Conservation (phyloP, 2,888 invertebrate genomes). For the Scelioninae gen. 1 region DNA sequence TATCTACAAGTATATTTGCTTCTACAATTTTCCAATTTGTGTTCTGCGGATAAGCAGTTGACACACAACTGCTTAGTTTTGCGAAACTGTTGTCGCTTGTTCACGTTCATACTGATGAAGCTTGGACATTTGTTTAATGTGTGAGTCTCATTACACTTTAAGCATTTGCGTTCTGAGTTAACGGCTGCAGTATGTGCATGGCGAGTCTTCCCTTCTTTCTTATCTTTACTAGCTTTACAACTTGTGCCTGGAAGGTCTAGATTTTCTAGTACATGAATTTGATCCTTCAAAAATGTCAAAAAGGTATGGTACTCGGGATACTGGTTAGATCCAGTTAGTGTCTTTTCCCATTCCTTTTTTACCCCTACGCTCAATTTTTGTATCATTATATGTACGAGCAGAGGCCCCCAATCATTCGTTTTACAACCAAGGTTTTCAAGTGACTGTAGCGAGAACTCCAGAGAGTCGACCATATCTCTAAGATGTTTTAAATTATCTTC, state of each 20-base stretch:
- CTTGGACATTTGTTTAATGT: neutral
- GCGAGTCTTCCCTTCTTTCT: neutral
- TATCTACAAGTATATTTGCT: neutral
- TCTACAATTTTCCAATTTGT: neutral
- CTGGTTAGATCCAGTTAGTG: neutral
- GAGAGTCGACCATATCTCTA: neutral
- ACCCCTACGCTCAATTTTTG: neutral
- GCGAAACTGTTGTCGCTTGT: neutral
- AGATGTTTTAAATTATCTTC: neutral
- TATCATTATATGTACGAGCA: neutral
- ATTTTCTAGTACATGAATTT: neutral
- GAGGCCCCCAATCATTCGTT: neutral
- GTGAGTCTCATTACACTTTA: neutral
- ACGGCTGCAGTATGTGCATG: neutral
- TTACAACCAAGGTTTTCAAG: neutral
- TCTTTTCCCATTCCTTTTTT: neutral
- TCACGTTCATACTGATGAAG: neutral
- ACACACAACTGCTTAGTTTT: neutral
- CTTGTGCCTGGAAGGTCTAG: neutral
- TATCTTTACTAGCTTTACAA: neutral
- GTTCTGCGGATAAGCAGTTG: neutral
- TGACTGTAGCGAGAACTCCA: neutral
- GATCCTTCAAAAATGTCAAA: neutral
- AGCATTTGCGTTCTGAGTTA: neutral
- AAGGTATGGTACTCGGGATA: neutral